Base-by-base conservation (phyloP, 2,797 vertebrate species). In the Tenualosa thibaudeaui region DNA sequence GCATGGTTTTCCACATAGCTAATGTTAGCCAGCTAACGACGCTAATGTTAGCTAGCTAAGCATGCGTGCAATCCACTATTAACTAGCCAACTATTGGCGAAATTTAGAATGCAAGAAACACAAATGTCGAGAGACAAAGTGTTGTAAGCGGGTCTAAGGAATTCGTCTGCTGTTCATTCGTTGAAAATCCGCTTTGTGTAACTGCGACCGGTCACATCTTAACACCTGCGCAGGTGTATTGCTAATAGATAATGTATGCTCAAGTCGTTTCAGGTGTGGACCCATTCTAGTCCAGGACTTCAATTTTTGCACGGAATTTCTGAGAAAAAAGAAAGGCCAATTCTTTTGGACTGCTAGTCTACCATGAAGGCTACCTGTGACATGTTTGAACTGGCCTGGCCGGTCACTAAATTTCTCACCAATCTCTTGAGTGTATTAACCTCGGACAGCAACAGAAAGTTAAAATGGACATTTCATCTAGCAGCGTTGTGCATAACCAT, bases 1-100 rank as follows among this genome's bases (percentile, higher is more conserved):
- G 93, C 95, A 93, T 31, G 31, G 65, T 37, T 46, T 22, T 46
- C 17, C 71, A 43, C 71, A 6, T 15, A 19, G 37, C 71, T 75
- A 54, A 54, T 3, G 54, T 56, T 56, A 78, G 40, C 12, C 40
- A 22, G 71, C 37, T 78, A 78, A 46, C 71, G 17, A 46, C 2
- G 71, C 37, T 78, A 78, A 46, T 7, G 40, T 19, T 78, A 22
- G 37, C 40, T 78, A 43, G 17, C 65, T 56, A 56, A 56, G 54
- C 17, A 22, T 22, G 19, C 19, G 54, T 56, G 17, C 5, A 40
- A 19, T 15, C 2, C 31, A 71, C 15, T 12, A 71, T 19, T 37
- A 10, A 37, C 31, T 68, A 68, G 31, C 24, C 12, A 2, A 3
- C 13, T 37, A 1, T 7, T 10, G 62, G 26, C 24, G 26, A 2